Conservation (phyloP, 2,113 vertebrate species). For the Cariama cristata region DNA sequence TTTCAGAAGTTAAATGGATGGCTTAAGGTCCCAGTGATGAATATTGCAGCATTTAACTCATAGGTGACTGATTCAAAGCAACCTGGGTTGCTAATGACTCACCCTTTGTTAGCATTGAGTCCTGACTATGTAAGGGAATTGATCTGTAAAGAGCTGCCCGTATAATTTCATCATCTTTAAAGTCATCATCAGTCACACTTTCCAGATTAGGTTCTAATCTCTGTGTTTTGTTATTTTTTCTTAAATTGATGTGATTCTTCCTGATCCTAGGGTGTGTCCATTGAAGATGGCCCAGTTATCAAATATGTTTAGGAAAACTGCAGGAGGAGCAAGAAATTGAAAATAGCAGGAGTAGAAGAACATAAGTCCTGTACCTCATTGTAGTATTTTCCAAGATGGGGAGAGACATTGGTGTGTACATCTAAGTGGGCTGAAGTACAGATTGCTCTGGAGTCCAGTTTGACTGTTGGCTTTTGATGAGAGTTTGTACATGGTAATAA, state of each 20-base stretch:
- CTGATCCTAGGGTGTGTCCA: neutral
- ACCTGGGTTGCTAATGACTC: neutral
- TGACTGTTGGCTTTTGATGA: neutral
- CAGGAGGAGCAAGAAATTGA: neutral
- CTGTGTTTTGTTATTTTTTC: neutral
- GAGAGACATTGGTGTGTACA: neutral
- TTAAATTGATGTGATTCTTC: neutral
- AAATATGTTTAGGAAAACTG: neutral
- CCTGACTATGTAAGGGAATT: neutral
- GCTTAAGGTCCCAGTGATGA: neutral
- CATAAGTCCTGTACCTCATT: no score
- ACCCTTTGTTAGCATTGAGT: neutral
- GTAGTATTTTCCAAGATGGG: neutral
- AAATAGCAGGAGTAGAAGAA: neutral
- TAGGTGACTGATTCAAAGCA: neutral
- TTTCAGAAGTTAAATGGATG: neutral
- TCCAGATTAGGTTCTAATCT: neutral
- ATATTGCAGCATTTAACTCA: neutral
- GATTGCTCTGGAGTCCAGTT: neutral
- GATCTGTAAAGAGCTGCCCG: neutral
- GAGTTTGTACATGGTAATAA: neutral
- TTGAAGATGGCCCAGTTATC: rapidly evolving
- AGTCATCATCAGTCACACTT: neutral
- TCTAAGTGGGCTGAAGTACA: neutral
- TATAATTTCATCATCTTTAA: neutral